Percentiles rank a stretch among this genome's conserved stretches.
Evolutionary conservation across 1,140 invertebrate species (phyloP).

Genomic region (Euura lappo): DNA sequence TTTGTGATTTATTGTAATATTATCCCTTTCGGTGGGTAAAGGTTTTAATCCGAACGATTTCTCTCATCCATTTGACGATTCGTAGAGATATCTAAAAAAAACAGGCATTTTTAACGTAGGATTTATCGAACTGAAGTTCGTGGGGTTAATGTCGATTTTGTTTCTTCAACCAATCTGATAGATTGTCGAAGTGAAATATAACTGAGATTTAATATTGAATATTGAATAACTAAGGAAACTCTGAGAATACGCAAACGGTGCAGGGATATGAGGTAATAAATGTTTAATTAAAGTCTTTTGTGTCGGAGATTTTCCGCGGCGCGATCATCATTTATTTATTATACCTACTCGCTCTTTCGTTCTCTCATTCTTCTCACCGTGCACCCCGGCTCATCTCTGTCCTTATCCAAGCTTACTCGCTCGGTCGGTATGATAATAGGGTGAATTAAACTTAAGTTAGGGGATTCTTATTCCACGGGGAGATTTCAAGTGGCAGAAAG

Average conservation of each 20-base stretch:
- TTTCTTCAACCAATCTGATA: too few relatives aligned
- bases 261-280: not conserved
- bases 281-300: slow-evolving; percentile 6
- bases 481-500: slow-evolving; percentile 18
- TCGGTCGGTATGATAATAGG: slow-evolving; percentile 34
- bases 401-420: slow-evolving; percentile 12
- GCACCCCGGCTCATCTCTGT: not conserved
- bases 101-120: too few relatives aligned
- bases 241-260: not conserved
- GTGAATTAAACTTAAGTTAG: slow-evolving; percentile 29
- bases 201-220: too few relatives aligned
- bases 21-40: too few relatives aligned
- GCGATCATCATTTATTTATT: slow-evolving; percentile 12
- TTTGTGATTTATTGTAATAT: too few relatives aligned
- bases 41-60: too few relatives aligned
- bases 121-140: too few relatives aligned
- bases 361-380: not conserved
- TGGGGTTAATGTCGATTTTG: too few relatives aligned
- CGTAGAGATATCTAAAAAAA: too few relatives aligned
- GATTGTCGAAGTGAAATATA: too few relatives aligned
- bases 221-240: too few relatives aligned
- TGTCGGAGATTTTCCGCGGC: not conserved
- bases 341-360: slow-evolving; percentile 14
- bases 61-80: too few relatives aligned
- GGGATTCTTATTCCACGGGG: slow-evolving; percentile 32